Percentiles rank a stretch among this genome's conserved stretches.
Evolutionary conservation across 2,888 invertebrate species (phyloP).

Genomic region (Athetis lepigone): DNA sequence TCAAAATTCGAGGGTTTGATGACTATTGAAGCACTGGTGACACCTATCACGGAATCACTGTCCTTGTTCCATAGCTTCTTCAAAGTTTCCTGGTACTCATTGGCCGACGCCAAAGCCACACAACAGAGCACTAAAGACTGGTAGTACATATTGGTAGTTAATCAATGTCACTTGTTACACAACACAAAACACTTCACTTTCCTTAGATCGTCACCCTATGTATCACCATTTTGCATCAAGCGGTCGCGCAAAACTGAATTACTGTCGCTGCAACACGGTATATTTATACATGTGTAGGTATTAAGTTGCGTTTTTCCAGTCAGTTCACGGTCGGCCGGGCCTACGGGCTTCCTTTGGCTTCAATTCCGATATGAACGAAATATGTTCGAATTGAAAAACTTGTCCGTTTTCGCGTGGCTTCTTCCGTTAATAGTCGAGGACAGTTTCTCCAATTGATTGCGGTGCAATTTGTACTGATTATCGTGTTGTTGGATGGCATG

Average conservation of each 20-base stretch:
- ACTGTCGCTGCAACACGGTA: constrained; percentile 81
- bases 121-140: constrained; percentile 79
- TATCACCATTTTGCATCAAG: constrained; percentile 87
- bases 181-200: constrained; percentile 83
- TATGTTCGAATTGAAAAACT: constrained; percentile 78
- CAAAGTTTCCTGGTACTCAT: constrained; percentile 78
- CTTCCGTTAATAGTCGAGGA: constrained; percentile 79
- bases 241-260: constrained; percentile 89
- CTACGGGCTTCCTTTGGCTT: constrained; percentile 78
- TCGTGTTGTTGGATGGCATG: constrained; percentile 73
- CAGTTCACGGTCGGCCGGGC: constrained; percentile 82
- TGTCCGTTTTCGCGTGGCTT: constrained; percentile 78
- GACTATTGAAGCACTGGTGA: constrained; percentile 81
- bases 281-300: constrained; percentile 88
- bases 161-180: constrained; percentile 73
- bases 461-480: constrained; percentile 79
- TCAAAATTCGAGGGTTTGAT: constrained; percentile 78
- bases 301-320: constrained; percentile 88
- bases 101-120: constrained; percentile 70
- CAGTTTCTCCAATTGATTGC: constrained; percentile 74
- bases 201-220: constrained; percentile 73
- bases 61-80: constrained; percentile 83
- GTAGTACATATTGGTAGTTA: constrained; percentile 75
- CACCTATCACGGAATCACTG: constrained; percentile 80
- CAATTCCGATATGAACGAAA: constrained; percentile 83